phyloP scores from a whole-genome alignment of 2,113 vertebrate genomes.

The Otocyon megalotis region DNA sequence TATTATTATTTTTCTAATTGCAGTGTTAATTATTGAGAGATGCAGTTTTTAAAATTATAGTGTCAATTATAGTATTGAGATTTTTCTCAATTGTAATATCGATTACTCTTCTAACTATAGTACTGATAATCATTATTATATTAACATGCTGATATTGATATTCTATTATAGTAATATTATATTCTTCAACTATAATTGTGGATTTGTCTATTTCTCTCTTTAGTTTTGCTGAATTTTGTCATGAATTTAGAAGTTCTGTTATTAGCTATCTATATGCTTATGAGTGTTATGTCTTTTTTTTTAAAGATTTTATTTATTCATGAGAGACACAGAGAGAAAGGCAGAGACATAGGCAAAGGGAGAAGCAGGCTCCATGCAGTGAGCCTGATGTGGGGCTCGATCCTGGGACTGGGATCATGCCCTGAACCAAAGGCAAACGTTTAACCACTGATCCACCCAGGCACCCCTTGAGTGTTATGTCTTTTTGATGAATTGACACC shows the following conservation, averaged over 20 bases:
- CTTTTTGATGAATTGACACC: not conserved
- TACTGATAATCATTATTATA: not conserved
- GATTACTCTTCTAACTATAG: not conserved
- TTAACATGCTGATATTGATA: not conserved
- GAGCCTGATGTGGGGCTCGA: no score
- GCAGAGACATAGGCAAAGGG: no score
- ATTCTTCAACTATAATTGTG: not conserved
- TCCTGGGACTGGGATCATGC: no score
- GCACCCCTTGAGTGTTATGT: not conserved
- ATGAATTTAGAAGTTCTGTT: not conserved
- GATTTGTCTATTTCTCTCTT: not conserved
- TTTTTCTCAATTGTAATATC: not conserved
- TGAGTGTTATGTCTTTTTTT: not conserved
- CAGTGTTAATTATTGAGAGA: not conserved
- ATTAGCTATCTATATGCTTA: not conserved
- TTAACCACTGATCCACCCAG: no score
- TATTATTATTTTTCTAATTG: not conserved
- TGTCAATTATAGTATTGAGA: not conserved
- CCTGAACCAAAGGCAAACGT: no score
- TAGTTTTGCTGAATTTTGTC: not conserved
- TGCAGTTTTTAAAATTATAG: not conserved
- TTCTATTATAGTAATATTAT: not conserved
- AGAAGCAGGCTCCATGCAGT: no score
- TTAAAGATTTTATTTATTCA: no score
- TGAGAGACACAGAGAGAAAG: no score